Evolutionary conservation across 2,797 vertebrate genomes (phyloP).

Genomic region (Neosalanx taihuensis): DNA sequence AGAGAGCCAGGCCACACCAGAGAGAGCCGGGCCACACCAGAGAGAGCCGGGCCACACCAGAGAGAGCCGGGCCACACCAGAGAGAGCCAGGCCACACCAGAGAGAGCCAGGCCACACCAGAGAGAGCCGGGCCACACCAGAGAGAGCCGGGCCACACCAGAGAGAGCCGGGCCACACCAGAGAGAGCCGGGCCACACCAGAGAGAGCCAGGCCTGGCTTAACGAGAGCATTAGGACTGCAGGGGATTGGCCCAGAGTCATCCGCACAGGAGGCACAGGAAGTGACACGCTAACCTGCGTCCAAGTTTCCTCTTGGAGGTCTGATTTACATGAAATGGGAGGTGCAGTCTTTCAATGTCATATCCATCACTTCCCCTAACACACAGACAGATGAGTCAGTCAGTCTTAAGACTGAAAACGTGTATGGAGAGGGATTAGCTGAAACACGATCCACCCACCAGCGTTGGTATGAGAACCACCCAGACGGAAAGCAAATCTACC

Average conservation of each 20-base stretch:
- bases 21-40: too few species aligned
- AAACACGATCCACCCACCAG: not conserved
- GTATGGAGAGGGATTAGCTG: not conserved
- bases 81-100: too few species aligned
- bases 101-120: too few species aligned
- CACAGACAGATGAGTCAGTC: not conserved
- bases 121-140: not conserved
- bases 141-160: too few species aligned
- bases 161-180: too few species aligned
- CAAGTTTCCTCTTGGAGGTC: not conserved
- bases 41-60: too few species aligned
- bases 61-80: too few species aligned
- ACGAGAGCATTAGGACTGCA: not conserved
- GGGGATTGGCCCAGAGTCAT: too few species aligned
- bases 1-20: too few species aligned
- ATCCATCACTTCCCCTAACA: not conserved
- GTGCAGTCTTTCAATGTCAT: not conserved
- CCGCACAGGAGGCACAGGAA: too few species aligned
- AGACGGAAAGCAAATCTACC: not conserved
- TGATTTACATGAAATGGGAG: not conserved
- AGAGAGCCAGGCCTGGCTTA: not conserved
- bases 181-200: too few species aligned
- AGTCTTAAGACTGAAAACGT: not conserved
- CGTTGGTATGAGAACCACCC: not conserved
- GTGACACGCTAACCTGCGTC: too few species aligned